Conservation (phyloP, 1,140 invertebrate genomes). For the Leptopilina clavipes region DNA sequence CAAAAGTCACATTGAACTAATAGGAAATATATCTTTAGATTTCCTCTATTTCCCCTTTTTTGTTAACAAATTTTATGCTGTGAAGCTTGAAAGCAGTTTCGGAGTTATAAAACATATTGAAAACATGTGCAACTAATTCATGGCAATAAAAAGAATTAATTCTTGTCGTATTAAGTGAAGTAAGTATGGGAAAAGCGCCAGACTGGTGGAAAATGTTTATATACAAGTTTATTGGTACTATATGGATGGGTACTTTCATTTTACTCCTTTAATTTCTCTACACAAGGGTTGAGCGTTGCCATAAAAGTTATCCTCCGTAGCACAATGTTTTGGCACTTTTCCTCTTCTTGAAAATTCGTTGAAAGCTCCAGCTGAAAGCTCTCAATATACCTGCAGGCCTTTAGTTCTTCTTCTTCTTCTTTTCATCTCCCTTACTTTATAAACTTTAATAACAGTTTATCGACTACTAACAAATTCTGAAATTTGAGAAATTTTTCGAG, state of each 20-base stretch:
- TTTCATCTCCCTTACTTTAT: not conserved
- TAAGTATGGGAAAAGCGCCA: not conserved
- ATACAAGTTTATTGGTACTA: not conserved
- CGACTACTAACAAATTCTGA: too few species aligned
- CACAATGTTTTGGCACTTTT: slow-evolving; percentile 29
- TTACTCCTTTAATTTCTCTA: slow-evolving; percentile 61
- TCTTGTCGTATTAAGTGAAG: not conserved
- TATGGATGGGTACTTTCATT: slow-evolving; percentile 56
- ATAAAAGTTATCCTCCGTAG: slow-evolving; percentile 11
- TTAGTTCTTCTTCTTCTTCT: not conserved
- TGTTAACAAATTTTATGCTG: too few species aligned
- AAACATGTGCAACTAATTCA: not conserved
- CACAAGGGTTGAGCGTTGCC: slow-evolving; percentile 1
- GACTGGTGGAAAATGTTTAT: too few species aligned
- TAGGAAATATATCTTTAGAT: too few species aligned
- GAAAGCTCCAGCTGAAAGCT: not conserved
- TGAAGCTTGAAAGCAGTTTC: too few species aligned
- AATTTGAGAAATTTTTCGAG: too few species aligned
- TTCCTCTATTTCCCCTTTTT: too few species aligned
- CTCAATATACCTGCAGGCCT: not conserved
- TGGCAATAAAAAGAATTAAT: not conserved
- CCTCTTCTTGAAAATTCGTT: slow-evolving; percentile 18
- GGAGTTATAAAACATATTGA: too few species aligned
- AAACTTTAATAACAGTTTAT: too few species aligned
- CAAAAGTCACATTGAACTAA: too few species aligned